phyloP scores from a whole-genome alignment of 64 coral and sea anemone genomes.

The Dendrophyllia cribrosa region DNA sequence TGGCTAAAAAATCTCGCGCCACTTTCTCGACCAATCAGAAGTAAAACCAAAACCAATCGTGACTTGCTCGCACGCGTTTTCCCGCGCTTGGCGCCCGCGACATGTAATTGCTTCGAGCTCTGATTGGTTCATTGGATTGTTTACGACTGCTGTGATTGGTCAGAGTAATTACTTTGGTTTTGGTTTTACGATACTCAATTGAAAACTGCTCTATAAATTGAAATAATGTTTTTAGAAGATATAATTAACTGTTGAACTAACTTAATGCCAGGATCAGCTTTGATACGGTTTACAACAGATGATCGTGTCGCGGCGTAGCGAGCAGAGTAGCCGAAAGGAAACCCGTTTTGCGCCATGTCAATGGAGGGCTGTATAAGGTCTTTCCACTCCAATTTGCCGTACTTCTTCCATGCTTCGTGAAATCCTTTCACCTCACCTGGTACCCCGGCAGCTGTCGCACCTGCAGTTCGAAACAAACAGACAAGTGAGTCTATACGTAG shows the following conservation, averaged over 20 bases:
- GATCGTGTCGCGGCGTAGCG: conserved; percentile 60
- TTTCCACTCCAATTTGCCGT: conserved; percentile 87
- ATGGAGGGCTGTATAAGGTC: conserved; percentile 86
- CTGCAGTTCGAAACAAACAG: conserved; percentile 13
- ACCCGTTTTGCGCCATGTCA: conserved; percentile 78
- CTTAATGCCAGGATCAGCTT: conserved; percentile 66
- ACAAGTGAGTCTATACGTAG: not conserved
- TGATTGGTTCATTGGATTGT: no score
- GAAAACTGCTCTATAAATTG: no score
- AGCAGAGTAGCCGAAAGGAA: conserved; percentile 59
- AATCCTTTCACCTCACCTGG: conserved; percentile 94
- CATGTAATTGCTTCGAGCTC: no score
- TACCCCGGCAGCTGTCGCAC: conserved; percentile 75
- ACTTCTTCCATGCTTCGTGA: conserved; percentile 87
- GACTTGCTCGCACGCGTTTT: no score
- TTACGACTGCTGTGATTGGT: no score
- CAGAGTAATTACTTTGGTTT: no score
- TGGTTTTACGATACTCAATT: no score
- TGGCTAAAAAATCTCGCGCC: no score
- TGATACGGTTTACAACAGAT: conserved; percentile 34
- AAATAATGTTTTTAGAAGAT: not conserved
- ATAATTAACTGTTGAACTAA: not conserved
- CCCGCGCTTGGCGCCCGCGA: no score
- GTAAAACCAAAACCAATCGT: no score
- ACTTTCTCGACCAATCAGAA: no score